Conservation (phyloP, 2,888 invertebrate genomes). For the Nemoura dubitans region DNA sequence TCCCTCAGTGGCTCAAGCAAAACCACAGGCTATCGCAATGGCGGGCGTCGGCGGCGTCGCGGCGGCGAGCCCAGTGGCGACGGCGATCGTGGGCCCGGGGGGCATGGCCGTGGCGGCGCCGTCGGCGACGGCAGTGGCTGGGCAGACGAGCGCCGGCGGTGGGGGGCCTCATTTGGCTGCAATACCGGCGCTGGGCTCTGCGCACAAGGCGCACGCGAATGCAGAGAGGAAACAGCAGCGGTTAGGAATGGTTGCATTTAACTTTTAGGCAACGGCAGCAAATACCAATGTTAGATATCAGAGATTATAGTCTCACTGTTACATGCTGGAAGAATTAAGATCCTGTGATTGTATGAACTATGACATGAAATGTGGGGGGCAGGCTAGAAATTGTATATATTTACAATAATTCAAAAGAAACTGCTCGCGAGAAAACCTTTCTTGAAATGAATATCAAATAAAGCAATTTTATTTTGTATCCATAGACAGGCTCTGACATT, state of each 20-base stretch:
- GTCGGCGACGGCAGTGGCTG: constrained; percentile 64
- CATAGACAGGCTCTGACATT: no score
- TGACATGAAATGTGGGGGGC: no score
- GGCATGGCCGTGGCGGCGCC: constrained; percentile 64
- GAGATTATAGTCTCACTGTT: neutral
- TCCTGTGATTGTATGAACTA: neutral
- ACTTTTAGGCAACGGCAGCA: neutral
- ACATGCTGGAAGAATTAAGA: neutral
- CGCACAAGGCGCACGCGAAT: constrained; percentile 23
- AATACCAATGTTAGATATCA: no score
- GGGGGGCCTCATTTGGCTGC: constrained; percentile 45
- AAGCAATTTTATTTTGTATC: no score
- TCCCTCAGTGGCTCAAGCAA: constrained; percentile 59
- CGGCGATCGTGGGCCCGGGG: constrained; percentile 63
- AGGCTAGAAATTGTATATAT: no score
- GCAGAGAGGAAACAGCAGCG: constrained; percentile 36
- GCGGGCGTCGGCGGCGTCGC: constrained; percentile 64
- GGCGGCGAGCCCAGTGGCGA: constrained; percentile 62
- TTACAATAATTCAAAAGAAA: no score
- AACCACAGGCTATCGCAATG: constrained; percentile 63
- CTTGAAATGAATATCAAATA: no score
- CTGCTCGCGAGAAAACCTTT: no score
- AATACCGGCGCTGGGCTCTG: neutral
- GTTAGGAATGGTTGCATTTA: constrained; percentile 15
- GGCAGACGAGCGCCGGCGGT: constrained; percentile 55